Percentiles rank a stretch among this genome's conserved stretches.
These are phyloP conservation scores for Nebria ingens DNA, from an alignment of 1,140 invertebrate species.

Conservation along the genomic window DNA sequence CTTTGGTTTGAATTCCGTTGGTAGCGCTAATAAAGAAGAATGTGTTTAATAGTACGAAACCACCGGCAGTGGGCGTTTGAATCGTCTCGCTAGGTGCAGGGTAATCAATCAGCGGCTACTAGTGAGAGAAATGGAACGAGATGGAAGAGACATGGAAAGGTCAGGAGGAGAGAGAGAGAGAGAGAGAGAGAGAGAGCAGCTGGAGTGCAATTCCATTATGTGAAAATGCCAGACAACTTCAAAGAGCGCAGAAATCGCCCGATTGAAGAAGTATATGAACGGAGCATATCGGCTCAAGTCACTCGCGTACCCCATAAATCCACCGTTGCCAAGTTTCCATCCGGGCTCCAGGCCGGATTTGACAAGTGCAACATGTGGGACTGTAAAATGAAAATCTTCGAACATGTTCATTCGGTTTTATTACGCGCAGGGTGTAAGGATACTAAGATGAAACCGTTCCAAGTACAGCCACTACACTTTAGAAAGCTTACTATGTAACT, in stretches of 20 bases:
- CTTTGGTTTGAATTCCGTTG: not conserved
- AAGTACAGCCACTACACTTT: too few species aligned
- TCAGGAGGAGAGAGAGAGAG: not conserved
- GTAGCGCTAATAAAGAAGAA: not conserved
- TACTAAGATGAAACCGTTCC: too few species aligned
- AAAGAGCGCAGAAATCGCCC: too few species aligned
- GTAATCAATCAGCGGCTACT: not conserved
- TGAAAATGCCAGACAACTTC: not conserved
- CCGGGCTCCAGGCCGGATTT: too few species aligned
- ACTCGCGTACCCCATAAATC: not conserved
- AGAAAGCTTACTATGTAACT: not conserved
- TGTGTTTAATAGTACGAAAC: not conserved
- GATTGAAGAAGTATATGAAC: too few species aligned
- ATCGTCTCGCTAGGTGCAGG: not conserved
- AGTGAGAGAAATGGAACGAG: too few species aligned
- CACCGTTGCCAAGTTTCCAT: too few species aligned
- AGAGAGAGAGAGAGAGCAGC: not conserved
- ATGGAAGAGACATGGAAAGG: too few species aligned
- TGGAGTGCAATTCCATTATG: not conserved
- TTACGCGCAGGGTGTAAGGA: not conserved
- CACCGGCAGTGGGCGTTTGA: not conserved
- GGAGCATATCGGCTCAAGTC: too few species aligned
- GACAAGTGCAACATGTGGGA: not conserved
- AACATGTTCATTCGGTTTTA: not conserved
- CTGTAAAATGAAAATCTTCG: not conserved